Evolutionary conservation across 2,113 vertebrate species (phyloP).

Genomic region (Strix aluco): DNA sequence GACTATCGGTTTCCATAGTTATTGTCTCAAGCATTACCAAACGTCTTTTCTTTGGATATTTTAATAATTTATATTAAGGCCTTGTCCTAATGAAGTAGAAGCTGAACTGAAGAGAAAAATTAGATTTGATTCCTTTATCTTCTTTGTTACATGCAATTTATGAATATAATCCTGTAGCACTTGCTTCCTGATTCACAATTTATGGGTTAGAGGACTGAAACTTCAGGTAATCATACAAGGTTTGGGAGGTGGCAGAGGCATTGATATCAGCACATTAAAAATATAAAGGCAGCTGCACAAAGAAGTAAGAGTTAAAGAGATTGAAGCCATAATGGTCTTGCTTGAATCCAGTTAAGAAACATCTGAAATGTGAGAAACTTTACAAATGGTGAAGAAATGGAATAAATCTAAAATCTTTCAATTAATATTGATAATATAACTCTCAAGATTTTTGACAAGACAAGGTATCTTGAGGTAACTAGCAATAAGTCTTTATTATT

Average conservation of each 20-base stretch:
- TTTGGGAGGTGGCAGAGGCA: not conserved
- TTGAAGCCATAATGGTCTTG: not conserved
- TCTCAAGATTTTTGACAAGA: not conserved
- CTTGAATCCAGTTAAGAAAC: not conserved
- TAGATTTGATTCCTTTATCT: not conserved
- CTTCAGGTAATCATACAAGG: not conserved
- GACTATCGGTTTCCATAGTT: not conserved
- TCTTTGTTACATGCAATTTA: not conserved
- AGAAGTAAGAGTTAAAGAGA: not conserved
- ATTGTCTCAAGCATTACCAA: not conserved
- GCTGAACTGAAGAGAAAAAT: not conserved
- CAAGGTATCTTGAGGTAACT: not conserved
- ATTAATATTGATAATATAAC: not conserved
- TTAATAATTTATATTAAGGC: not conserved
- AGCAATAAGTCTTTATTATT: not conserved
- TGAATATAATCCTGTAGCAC: not conserved
- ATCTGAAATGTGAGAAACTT: not conserved
- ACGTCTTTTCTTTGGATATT: not conserved
- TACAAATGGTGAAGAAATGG: not conserved
- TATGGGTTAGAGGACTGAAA: not conserved
- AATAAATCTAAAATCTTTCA: not conserved
- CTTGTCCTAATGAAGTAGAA: not conserved
- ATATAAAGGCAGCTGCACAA: not conserved
- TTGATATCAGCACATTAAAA: not conserved
- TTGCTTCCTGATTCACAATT: not conserved